A percentile compares a stretch with the other conserved stretches of the same genome.
Evolutionary conservation across 2,888 invertebrate genomes (phyloP).

Genomic region (Furcula furcula): DNA sequence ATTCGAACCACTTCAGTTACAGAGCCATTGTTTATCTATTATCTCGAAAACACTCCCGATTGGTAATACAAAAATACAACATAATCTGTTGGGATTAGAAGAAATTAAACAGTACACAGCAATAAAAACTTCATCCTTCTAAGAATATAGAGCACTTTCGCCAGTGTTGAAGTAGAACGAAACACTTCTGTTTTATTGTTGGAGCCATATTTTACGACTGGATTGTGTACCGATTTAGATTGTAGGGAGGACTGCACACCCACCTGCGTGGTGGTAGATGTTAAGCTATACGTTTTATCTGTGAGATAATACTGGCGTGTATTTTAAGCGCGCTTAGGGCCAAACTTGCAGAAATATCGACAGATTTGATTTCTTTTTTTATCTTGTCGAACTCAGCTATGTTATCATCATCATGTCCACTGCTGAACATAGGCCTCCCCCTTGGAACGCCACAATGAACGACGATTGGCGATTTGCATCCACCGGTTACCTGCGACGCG

Average conservation of each 20-base stretch:
- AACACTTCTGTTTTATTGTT: constrained; percentile 81
- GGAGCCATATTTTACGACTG: constrained; percentile 79
- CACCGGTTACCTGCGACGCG: too few relatives aligned
- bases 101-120: constrained; percentile 60
- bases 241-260: constrained; percentile 30
- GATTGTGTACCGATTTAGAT: constrained; percentile 79
- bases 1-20: neutral
- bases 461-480: too few relatives aligned
- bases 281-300: too few relatives aligned
- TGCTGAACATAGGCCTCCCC: too few relatives aligned
- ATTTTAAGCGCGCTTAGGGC: too few relatives aligned
- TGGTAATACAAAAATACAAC: constrained; percentile 23
- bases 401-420: too few relatives aligned
- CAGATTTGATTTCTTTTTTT: too few relatives aligned
- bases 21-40: constrained; percentile 21
- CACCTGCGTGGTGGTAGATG: neutral
- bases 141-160: constrained; percentile 73
- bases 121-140: constrained; percentile 68
- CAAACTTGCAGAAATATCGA: too few relatives aligned
- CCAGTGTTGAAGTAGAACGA: constrained; percentile 66
- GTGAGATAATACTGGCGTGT: too few relatives aligned
- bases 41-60: constrained; percentile 15
- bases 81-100: constrained; percentile 45
- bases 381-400: too few relatives aligned
- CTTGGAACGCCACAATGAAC: too few relatives aligned